Conservation (phyloP, 2,888 invertebrate species). For the Tigriopus californicus region DNA sequence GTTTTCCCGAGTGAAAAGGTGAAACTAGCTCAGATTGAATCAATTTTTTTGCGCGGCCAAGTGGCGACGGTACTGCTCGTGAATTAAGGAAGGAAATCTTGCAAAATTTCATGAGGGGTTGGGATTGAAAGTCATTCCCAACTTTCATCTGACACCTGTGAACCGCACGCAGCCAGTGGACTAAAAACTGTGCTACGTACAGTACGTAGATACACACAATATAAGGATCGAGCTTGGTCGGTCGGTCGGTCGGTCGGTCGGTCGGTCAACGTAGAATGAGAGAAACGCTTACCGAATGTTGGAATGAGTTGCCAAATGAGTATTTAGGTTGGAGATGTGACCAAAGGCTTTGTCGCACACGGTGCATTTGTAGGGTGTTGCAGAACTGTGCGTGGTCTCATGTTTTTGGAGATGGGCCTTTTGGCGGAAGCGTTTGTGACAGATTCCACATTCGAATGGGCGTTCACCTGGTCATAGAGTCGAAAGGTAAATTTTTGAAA, state of each 20-base stretch:
- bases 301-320: conserved; percentile 14
- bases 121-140: no score
- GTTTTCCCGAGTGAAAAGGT: no score
- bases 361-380: conserved; percentile 12
- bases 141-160: no score
- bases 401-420: conserved; percentile 16
- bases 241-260: not conserved
- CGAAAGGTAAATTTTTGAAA: not conserved
- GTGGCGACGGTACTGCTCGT: no score
- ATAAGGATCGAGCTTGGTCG: not conserved
- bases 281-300: conserved; percentile 12
- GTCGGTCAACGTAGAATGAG: not conserved
- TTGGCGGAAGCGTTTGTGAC: conserved; percentile 13
- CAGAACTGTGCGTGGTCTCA: conserved; percentile 15
- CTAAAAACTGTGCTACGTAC: no score
- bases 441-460: conserved; percentile 13
- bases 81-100: no score
- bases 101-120: no score
- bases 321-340: conserved; percentile 14
- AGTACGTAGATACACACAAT: no score
- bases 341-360: conserved; percentile 15
- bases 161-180: no score
- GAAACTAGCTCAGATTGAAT: no score
- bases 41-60: no score
- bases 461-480: conserved; percentile 8